Evolutionary conservation across 2,888 invertebrate genomes (phyloP).

Genomic region (Hirtodrosophila histrioides): DNA sequence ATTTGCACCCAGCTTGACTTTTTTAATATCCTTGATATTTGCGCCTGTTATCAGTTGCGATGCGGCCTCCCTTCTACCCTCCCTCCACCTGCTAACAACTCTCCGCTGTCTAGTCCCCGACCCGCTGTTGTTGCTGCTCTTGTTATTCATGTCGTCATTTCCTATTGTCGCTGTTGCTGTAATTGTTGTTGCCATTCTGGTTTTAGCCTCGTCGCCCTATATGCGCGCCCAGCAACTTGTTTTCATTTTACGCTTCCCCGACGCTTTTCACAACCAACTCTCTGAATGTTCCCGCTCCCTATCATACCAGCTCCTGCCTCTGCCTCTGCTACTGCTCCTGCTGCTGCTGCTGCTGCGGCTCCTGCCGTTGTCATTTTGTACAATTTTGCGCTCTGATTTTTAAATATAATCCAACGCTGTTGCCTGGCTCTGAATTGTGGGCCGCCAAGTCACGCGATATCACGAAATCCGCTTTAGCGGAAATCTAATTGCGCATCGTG

Average conservation of each 20-base stretch:
- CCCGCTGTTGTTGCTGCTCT: slow-evolving; percentile 45
- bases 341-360: slow-evolving; percentile 19
- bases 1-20: slow-evolving; percentile 78
- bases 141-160: slow-evolving; percentile 80
- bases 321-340: not conserved
- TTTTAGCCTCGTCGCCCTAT: slow-evolving; percentile 69
- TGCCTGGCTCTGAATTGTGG: slow-evolving; percentile 58
- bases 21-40: slow-evolving; percentile 79
- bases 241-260: slow-evolving; percentile 79
- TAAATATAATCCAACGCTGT: slow-evolving; percentile 72
- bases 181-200: slow-evolving; percentile 80
- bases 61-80: slow-evolving; percentile 29
- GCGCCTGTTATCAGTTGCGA: slow-evolving; percentile 76
- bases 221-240: slow-evolving; percentile 77
- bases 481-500: slow-evolving; percentile 80
- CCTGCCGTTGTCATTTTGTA: slow-evolving; percentile 72
- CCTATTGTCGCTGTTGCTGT: slow-evolving; percentile 73
- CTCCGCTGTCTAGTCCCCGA: not conserved
- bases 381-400: slow-evolving; percentile 80
- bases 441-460: slow-evolving; percentile 77
- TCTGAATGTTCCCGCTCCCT: slow-evolving; percentile 7
- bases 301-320: not conserved
- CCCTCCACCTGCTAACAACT: not conserved
- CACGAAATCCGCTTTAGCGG: slow-evolving; percentile 80
- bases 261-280: slow-evolving; percentile 63